Evolutionary conservation across 2,113 vertebrate genomes (phyloP).

Genomic region (Lepidothrix coronata): DNA sequence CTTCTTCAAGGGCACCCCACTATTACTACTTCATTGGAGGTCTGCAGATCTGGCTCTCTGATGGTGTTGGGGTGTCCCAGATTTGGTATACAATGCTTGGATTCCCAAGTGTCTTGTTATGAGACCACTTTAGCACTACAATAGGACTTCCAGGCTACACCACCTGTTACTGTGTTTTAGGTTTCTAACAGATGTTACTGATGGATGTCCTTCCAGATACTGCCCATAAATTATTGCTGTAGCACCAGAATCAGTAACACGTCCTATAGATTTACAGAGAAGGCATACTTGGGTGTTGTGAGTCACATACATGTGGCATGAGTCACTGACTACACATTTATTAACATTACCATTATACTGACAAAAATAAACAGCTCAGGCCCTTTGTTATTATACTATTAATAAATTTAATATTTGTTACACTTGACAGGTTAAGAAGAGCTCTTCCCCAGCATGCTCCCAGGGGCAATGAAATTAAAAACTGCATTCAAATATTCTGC

Average conservation of each 20-base stretch:
- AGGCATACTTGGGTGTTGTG: background rate
- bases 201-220: background rate
- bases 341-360: background rate
- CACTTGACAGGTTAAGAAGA: background rate
- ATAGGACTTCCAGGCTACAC: background rate
- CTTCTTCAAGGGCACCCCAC: background rate
- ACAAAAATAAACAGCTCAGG: background rate
- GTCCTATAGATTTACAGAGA: background rate
- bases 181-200: background rate
- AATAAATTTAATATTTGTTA: background rate
- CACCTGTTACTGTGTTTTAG: background rate
- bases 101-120: background rate
- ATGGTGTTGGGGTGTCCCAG: rapidly evolving
- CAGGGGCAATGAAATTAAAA: background rate
- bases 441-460: rapidly evolving
- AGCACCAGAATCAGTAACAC: background rate
- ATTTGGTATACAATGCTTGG: background rate
- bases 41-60: background rate
- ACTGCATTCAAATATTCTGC: background rate
- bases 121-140: background rate
- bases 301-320: background rate
- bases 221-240: background rate
- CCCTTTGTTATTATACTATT: background rate
- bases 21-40: background rate
- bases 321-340: background rate